These are phyloP conservation scores for Lethrus apterus DNA, from an alignment of 1,140 invertebrate genomes.

Conservation along the genomic window DNA sequence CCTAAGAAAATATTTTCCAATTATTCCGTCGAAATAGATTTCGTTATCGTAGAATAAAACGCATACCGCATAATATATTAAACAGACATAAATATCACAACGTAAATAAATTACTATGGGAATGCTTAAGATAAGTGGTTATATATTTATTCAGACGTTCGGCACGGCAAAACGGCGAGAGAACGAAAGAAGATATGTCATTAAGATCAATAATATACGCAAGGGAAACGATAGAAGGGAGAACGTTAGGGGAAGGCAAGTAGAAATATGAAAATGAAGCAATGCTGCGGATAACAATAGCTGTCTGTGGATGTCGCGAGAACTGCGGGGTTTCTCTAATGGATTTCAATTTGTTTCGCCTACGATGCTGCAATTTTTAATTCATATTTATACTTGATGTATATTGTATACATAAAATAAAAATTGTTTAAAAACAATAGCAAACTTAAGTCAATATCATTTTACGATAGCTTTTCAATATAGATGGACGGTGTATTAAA, in stretches of 20 bases:
- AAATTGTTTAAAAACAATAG: too few relatives aligned
- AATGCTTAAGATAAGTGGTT: constrained; percentile 13
- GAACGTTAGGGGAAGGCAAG: constrained; percentile 19
- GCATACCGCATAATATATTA: too few relatives aligned
- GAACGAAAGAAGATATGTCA: constrained; percentile 31
- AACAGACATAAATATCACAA: too few relatives aligned
- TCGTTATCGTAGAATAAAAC: too few relatives aligned
- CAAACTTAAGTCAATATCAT: too few relatives aligned
- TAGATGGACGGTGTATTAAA: too few relatives aligned
- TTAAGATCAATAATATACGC: constrained; percentile 39
- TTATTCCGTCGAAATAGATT: too few relatives aligned
- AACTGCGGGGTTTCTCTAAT: constrained; percentile 34
- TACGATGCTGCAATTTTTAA: constrained; percentile 10
- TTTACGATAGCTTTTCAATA: too few relatives aligned
- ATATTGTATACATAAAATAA: too few relatives aligned
- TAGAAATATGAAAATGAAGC: constrained; percentile 39
- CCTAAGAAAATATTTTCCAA: too few relatives aligned
- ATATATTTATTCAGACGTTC: constrained; percentile 13
- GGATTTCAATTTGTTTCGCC: constrained; percentile 37
- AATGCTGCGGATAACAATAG: constrained; percentile 34
- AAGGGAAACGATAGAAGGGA: constrained; percentile 23
- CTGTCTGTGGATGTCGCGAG: constrained; percentile 29
- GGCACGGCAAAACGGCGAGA: constrained; percentile 12
- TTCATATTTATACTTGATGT: too few relatives aligned
- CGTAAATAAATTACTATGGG: constrained; percentile 9